phyloP scores from a whole-genome alignment of 2,888 invertebrate species.

The Scrobipalpa atriplicella region DNA sequence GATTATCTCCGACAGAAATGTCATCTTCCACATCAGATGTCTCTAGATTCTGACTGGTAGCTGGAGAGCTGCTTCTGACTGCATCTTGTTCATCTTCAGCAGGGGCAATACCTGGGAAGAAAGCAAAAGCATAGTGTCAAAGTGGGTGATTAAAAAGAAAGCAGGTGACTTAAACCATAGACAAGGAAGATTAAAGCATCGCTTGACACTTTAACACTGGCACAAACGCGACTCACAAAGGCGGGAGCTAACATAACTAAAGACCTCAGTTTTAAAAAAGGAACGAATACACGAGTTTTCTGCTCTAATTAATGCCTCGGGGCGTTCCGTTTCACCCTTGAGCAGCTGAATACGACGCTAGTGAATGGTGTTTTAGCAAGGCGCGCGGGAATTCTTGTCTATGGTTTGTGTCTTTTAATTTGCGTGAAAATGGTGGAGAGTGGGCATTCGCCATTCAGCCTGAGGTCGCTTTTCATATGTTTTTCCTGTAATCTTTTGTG shows the following conservation, averaged over 20 bases:
- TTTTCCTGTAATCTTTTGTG: constrained; percentile 60
- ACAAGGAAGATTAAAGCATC: constrained; percentile 57
- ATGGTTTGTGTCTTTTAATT: constrained; percentile 80
- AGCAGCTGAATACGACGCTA: constrained; percentile 72
- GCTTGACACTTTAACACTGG: constrained; percentile 65
- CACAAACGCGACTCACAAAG: constrained; percentile 70
- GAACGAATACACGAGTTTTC: constrained; percentile 73
- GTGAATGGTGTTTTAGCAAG: constrained; percentile 79
- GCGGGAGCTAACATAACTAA: constrained; percentile 65
- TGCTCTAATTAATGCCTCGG: constrained; percentile 82
- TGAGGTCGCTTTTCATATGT: constrained; percentile 62
- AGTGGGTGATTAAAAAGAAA: constrained; percentile 24
- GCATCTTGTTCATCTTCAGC: constrained; percentile 54
- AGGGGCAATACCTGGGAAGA: constrained; percentile 49
- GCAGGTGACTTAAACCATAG: constrained; percentile 34
- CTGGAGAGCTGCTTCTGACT: constrained; percentile 48
- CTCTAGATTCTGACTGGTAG: constrained; percentile 57
- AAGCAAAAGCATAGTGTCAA: constrained; percentile 3
- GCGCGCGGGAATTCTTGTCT: constrained; percentile 68
- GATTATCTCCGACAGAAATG: constrained; percentile 74
- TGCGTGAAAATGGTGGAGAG: constrained; percentile 78
- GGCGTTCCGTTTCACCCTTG: constrained; percentile 76
- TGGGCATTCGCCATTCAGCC: constrained; percentile 63
- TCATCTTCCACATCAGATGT: constrained; percentile 69
- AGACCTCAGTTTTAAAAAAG: constrained; percentile 76